Percentiles rank a stretch among this genome's conserved stretches.
These are phyloP conservation scores for Nannoperca australis DNA, from an alignment of 2,797 vertebrate genomes.

Conservation along the genomic window DNA sequence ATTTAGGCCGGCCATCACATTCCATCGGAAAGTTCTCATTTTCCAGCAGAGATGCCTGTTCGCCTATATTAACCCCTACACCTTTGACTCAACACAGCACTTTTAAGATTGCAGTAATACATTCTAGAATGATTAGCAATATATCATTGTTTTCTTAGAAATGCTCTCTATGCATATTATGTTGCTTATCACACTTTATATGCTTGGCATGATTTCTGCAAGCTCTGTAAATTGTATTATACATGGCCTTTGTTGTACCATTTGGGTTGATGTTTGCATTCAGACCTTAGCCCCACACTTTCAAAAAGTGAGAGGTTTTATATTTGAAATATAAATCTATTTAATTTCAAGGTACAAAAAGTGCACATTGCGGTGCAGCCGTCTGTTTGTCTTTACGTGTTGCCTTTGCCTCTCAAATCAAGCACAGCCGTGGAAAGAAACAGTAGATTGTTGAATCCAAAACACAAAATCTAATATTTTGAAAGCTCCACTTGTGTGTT, in stretches of 20 bases:
- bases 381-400: conserved; percentile 42
- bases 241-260: conserved; percentile 26
- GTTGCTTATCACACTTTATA: conserved; percentile 61
- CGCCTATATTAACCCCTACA: conserved; percentile 65
- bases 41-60: conserved; percentile 66
- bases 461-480: conserved; percentile 65
- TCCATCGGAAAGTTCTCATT: conserved; percentile 73
- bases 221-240: conserved; percentile 57
- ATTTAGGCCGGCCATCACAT: conserved; percentile 58
- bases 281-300: conserved; percentile 18
- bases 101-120: conserved; percentile 55
- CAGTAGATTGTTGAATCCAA: conserved; percentile 51
- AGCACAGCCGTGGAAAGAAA: conserved; percentile 28
- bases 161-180: conserved; percentile 65
- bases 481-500: conserved; percentile 61
- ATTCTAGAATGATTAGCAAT: conserved; percentile 67
- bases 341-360: conserved; percentile 46
- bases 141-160: conserved; percentile 71
- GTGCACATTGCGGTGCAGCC: conserved; percentile 14
- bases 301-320: conserved; percentile 34
- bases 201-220: conserved; percentile 57
- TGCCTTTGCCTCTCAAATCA: conserved; percentile 51
- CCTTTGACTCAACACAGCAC: conserved; percentile 59
- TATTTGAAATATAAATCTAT: conserved; percentile 47
- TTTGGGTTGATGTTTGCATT: conserved; percentile 47